phyloP scores from a whole-genome alignment of 2,888 invertebrate species.

The Pteria penguin region DNA sequence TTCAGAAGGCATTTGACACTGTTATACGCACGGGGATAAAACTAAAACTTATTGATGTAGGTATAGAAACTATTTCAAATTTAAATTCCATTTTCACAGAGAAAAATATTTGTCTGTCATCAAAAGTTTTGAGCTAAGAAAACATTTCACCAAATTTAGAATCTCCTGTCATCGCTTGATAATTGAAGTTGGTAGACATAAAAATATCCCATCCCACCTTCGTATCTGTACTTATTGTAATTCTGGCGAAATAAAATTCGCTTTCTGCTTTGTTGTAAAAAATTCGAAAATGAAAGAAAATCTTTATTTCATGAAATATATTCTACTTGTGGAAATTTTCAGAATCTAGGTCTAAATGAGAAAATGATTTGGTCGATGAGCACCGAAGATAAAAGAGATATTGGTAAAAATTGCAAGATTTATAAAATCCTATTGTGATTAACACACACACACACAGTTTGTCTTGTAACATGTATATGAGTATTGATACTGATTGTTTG shows the following conservation, averaged over 20 bases:
- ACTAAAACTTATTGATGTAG: neutral
- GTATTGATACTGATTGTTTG: too few species aligned
- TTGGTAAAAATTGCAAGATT: neutral
- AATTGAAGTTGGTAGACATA: neutral
- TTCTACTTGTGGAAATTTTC: neutral
- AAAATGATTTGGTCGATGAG: neutral
- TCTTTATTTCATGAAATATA: neutral
- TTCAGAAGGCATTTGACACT: conserved; percentile 9
- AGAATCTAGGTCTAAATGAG: neutral
- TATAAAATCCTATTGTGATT: neutral
- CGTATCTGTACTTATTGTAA: neutral
- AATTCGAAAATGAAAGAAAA: neutral
- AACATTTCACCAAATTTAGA: neutral
- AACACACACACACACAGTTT: too few species aligned
- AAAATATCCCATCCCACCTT: neutral
- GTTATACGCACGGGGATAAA: conserved; percentile 3
- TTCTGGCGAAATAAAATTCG: neutral
- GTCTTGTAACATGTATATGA: too few species aligned
- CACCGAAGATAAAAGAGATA: neutral
- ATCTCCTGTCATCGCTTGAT: neutral
- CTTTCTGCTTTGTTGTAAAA: neutral
- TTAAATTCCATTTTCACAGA: neutral
- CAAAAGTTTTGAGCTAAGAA: neutral
- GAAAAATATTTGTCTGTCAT: neutral
- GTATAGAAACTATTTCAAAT: neutral